Percentiles rank a stretch among this genome's conserved stretches.
These are phyloP conservation scores for Coracopsis vasa DNA, from an alignment of 2,113 vertebrate species.

Conservation along the genomic window DNA sequence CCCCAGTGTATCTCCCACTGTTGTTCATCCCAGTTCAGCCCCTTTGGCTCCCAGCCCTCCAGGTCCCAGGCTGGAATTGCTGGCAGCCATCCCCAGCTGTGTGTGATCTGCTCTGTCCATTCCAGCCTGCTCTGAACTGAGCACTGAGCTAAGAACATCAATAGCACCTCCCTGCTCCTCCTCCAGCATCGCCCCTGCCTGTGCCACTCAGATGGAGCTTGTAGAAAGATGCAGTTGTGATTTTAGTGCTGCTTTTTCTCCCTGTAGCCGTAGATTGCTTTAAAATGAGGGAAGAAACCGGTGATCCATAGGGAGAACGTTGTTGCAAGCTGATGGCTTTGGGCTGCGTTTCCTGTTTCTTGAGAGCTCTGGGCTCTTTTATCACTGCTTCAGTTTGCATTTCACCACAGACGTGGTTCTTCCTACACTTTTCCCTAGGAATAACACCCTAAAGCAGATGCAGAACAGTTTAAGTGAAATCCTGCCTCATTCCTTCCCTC, in stretches of 20 bases:
- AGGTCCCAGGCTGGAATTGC: not conserved
- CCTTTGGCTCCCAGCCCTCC: not conserved
- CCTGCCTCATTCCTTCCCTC: not conserved
- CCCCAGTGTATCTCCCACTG: not conserved
- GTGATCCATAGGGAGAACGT: rapidly evolving
- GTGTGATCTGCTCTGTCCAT: too few species aligned
- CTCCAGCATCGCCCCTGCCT: not conserved
- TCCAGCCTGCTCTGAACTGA: not conserved
- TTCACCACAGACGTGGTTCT: not conserved
- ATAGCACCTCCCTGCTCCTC: rapidly evolving
- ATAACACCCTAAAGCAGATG: not conserved
- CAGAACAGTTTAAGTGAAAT: not conserved
- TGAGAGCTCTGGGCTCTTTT: not conserved
- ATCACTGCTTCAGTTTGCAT: not conserved
- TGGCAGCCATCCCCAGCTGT: not conserved
- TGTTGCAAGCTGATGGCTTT: not conserved
- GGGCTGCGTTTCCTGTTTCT: not conserved
- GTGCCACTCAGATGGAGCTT: rapidly evolving
- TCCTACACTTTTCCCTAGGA: not conserved
- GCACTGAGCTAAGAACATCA: rapidly evolving
- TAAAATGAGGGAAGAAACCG: not conserved
- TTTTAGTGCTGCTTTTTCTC: not conserved
- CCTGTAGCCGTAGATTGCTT: rapidly evolving
- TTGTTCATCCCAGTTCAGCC: not conserved
- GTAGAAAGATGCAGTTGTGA: not conserved